Base-by-base conservation (phyloP, 2,797 vertebrate genomes). In the Aldrovandia affinis region DNA sequence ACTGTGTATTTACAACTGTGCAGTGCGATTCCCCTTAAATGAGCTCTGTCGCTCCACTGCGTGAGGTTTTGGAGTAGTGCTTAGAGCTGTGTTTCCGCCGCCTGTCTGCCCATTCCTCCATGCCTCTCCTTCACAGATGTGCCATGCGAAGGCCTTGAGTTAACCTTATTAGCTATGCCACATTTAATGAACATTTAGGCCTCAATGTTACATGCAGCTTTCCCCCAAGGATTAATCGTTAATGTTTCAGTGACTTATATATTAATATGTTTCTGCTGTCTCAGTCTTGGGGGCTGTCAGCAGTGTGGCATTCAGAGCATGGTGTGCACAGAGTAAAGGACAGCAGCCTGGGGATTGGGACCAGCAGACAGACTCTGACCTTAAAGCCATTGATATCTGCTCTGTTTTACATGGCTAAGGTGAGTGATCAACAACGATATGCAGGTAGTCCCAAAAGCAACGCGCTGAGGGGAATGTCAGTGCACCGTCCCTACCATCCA, bases 151-250 rank as follows among this genome's bases (percentile, higher is more conserved):
- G 82, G 54, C 50, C 70, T 83, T 57, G 18, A 77, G 70, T 78
- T 78, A 78, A 83, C 70, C 65, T 83, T 83, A 75, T 77, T 78
- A 73, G 18, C 70, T 68, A 75, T 39, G 81, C 81, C 57, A 83
- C 73, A 78, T 83, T 83, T 83, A 78, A 78, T 78, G 14, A 83
- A 78, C 54, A 78, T 83, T 78, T 83, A 14, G 55, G 54, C 70
- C 73, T 59, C 70, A 61, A 57, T 33, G n/a, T 50, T 55, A 78
- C 70, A 78, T 59, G 82, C 33, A 61, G 14, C 52, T 28, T 78
- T 22, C 61, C n/a, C 82, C 39, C 12, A 39, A 25, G 73, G 82
- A 47, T 30, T 83, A 44, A 78, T 83, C n/a, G 73, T 20, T 83
- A 75, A 78, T 59, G 33, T 78, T 78, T 78, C 82, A 59, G 18